These are phyloP conservation scores for Panulirus ornatus DNA, from an alignment of 1,140 invertebrate genomes.

Conservation along the genomic window DNA sequence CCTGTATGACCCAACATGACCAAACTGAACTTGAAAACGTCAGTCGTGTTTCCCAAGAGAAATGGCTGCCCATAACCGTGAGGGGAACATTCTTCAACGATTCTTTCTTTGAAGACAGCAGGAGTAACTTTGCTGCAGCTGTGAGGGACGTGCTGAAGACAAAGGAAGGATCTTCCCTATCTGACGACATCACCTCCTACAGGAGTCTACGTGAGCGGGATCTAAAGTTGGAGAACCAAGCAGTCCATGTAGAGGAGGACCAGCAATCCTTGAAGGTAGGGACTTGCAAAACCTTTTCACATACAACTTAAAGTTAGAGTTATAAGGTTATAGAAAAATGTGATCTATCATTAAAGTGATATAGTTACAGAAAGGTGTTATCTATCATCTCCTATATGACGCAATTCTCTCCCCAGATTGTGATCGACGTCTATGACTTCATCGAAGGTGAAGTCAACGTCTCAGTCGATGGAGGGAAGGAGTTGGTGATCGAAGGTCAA, in stretches of 20 bases:
- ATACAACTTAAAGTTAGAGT: too few species aligned
- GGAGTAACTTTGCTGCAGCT: neutral
- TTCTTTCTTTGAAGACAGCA: conserved; percentile 36
- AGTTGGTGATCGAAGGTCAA: conserved; percentile 27
- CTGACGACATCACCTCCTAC: conserved; percentile 20
- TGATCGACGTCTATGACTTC: conserved; percentile 43
- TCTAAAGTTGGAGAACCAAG: conserved; percentile 28
- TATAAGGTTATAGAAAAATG: too few species aligned
- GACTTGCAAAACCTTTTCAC: too few species aligned
- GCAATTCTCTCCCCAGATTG: conserved; percentile 18
- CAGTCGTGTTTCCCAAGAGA: neutral
- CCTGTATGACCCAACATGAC: neutral
- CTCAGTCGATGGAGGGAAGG: conserved; percentile 13
- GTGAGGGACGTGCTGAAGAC: conserved; percentile 18
- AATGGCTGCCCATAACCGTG: neutral
- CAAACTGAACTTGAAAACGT: too few species aligned
- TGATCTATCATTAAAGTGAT: too few species aligned
- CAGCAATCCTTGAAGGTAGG: neutral
- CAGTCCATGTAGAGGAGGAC: conserved; percentile 36
- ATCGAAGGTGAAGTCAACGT: conserved; percentile 48
- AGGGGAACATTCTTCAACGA: conserved; percentile 47
- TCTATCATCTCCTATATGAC: neutral
- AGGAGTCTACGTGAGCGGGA: conserved; percentile 10
- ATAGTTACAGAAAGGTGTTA: neutral
- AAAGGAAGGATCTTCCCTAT: neutral